A percentile compares a stretch with the other conserved stretches of the same genome.
These are phyloP conservation scores for Timema podura DNA, from an alignment of 2,888 invertebrate genomes.

Conservation along the genomic window DNA sequence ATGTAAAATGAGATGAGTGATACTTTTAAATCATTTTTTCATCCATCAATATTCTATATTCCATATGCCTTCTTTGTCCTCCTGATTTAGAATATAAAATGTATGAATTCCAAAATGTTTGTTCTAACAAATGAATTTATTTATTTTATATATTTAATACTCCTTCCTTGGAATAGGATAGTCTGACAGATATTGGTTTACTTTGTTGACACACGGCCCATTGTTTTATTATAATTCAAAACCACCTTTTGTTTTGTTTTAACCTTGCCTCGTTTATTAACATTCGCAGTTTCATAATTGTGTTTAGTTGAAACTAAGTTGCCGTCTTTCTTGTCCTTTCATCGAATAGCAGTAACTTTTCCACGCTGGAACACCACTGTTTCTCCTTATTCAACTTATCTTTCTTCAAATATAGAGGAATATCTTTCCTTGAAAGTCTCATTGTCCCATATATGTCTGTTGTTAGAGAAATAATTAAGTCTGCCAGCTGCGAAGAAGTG, in stretches of 20 bases:
- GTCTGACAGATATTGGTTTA: background rate
- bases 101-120: background rate
- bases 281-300: background rate
- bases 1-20: background rate
- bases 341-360: background rate
- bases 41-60: background rate
- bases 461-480: background rate
- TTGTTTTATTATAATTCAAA: too few species aligned
- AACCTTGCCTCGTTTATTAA: background rate
- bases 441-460: conserved; percentile 1
- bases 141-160: background rate
- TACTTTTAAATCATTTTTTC: conserved; percentile 1
- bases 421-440: conserved; percentile 2
- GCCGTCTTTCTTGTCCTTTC: background rate
- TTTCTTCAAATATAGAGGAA: background rate
- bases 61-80: background rate
- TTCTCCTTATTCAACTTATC: background rate
- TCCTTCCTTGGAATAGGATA: background rate
- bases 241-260: background rate
- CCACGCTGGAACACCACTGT: background rate
- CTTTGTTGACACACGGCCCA: background rate
- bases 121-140: background rate
- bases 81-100: background rate
- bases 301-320: background rate
- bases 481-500: background rate